phyloP scores from a whole-genome alignment of 2,797 vertebrate genomes.

The Sebastes elongatus region DNA sequence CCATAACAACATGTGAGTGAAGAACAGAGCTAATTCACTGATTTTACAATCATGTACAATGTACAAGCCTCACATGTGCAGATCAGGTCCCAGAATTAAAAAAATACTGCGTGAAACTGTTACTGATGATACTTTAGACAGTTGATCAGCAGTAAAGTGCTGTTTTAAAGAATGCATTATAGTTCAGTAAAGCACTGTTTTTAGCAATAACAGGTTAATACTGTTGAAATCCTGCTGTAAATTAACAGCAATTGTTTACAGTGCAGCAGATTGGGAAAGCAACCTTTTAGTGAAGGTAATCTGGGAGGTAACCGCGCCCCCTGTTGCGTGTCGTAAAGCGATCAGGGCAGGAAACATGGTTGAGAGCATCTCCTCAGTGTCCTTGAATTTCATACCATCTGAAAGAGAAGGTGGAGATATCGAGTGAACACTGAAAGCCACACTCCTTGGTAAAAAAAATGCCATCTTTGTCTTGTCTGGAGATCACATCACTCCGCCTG shows the following conservation, averaged over 20 bases:
- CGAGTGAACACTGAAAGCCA: not conserved
- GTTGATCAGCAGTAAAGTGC: too few species aligned
- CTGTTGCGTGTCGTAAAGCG: constrained; percentile 47
- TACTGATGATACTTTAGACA: too few species aligned
- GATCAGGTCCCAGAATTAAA: too few species aligned
- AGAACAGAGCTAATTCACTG: too few species aligned
- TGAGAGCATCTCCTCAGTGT: constrained; percentile 37
- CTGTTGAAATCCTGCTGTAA: too few species aligned
- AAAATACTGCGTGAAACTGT: too few species aligned
- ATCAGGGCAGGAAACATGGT: not conserved
- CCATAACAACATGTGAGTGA: too few species aligned
- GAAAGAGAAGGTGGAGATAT: not conserved
- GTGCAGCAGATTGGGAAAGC: not conserved
- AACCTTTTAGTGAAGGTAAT: not conserved
- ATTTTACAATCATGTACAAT: too few species aligned
- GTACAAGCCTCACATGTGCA: too few species aligned
- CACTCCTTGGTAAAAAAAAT: not conserved
- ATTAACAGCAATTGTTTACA: not conserved
- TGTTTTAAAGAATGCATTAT: too few species aligned
- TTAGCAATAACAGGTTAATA: too few species aligned
- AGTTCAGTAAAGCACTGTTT: too few species aligned
- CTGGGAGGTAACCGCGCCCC: constrained; percentile 59
- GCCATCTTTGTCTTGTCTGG: not conserved
- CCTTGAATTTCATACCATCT: constrained; percentile 40
- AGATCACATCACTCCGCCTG: not conserved